phyloP scores from a whole-genome alignment of 2,797 vertebrate genomes.

The Leucoraja ocellata region DNA sequence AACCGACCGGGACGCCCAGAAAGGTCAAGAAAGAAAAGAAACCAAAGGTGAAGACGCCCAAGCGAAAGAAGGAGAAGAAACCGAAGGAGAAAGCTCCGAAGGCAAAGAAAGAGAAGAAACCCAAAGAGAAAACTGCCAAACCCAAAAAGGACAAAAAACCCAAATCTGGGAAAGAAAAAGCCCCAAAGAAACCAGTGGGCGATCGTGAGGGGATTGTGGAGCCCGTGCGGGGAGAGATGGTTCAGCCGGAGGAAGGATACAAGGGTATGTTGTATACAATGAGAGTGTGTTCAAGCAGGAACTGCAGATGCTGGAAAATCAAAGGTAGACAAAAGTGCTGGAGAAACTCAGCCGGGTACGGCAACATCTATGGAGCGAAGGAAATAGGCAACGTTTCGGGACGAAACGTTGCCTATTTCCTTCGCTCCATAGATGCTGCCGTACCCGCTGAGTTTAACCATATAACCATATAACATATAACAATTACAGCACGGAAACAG shows the following conservation, averaged over 20 bases:
- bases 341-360: too few species aligned
- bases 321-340: too few species aligned
- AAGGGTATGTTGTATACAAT: background rate
- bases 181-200: background rate
- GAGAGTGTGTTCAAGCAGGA: too few species aligned
- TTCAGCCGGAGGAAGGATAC: background rate
- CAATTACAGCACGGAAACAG: too few species aligned
- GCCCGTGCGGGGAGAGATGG: background rate
- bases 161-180: conserved; percentile 3
- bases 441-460: too few species aligned
- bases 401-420: too few species aligned
- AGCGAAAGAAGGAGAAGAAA: background rate
- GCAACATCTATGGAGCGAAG: too few species aligned
- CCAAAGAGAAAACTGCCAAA: background rate
- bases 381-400: too few species aligned
- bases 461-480: too few species aligned
- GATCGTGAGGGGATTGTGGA: background rate
- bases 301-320: too few species aligned
- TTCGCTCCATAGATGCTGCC: too few species aligned
- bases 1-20: background rate
- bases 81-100: background rate
- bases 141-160: background rate
- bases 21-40: conserved; percentile 17
- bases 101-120: conserved; percentile 1
- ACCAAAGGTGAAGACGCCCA: background rate